These are phyloP conservation scores for Eptatretus atami DNA, from an alignment of 2,797 vertebrate genomes.

Conservation along the genomic window DNA sequence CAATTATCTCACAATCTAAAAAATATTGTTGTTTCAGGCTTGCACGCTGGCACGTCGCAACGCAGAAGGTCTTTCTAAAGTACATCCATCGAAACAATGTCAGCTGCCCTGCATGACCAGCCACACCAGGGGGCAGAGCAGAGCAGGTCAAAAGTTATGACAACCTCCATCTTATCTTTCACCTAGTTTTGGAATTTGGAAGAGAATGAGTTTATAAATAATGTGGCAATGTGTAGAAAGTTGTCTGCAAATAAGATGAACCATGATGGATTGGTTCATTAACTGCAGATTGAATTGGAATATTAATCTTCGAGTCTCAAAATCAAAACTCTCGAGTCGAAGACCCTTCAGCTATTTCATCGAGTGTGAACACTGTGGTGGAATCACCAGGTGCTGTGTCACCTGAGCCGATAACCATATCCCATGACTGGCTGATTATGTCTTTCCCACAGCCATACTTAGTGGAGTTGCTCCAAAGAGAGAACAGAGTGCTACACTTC, in stretches of 20 bases:
- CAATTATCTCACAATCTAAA: too few species aligned
- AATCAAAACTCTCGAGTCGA: too few species aligned
- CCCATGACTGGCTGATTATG: too few species aligned
- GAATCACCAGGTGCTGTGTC: too few species aligned
- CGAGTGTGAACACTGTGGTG: neutral
- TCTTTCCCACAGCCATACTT: slow-evolving; percentile 35
- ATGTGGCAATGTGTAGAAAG: neutral
- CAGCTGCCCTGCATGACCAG: slow-evolving; percentile 68
- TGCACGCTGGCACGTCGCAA: slow-evolving; percentile 55
- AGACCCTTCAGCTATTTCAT: neutral
- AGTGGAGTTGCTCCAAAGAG: slow-evolving; percentile 83
- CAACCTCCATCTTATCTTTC: slow-evolving; percentile 6
- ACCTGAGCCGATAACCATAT: too few species aligned
- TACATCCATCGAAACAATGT: slow-evolving; percentile 69
- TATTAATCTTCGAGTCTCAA: too few species aligned
- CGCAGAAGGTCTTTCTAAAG: slow-evolving; percentile 63
- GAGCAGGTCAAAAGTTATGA: slow-evolving; percentile 77
- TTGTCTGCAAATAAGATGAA: neutral
- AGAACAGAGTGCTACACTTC: slow-evolving; percentile 81
- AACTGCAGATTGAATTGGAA: too few species aligned
- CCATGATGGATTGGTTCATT: neutral
- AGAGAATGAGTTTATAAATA: neutral
- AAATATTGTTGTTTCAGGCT: slow-evolving; percentile 17
- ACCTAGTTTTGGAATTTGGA: neutral
- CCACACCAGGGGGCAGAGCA: slow-evolving; percentile 53